Conservation (phyloP, 2,888 invertebrate genomes). For the Acanthosepion pharaonis region DNA sequence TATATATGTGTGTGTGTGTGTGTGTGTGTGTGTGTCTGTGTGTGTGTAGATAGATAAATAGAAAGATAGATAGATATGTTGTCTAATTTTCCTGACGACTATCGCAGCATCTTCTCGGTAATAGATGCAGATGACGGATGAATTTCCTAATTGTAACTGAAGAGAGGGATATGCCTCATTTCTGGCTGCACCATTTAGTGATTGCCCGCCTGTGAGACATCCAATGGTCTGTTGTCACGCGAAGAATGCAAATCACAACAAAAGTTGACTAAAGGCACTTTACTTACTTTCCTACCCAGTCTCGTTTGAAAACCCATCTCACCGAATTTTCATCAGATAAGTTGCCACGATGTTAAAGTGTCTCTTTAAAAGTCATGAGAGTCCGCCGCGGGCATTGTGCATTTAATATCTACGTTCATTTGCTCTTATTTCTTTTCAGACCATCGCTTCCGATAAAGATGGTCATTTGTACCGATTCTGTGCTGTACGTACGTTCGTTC, state of each 20-base stretch:
- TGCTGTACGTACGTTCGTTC: too few relatives aligned
- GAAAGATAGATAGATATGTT: not conserved
- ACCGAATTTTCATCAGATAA: constrained; percentile 18
- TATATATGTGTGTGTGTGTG: too few relatives aligned
- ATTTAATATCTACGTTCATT: not conserved
- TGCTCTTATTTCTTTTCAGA: not conserved
- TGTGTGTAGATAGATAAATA: not conserved
- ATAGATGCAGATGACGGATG: not conserved
- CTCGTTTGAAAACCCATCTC: not conserved
- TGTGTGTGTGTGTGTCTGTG: too few relatives aligned
- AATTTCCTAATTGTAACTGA: not conserved
- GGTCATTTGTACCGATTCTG: not conserved
- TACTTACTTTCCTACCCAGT: not conserved
- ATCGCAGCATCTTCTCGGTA: not conserved
- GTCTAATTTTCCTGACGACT: not conserved
- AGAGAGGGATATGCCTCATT: not conserved
- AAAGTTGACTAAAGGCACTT: not conserved
- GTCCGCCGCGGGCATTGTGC: not conserved
- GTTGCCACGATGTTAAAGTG: not conserved
- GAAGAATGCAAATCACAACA: constrained; percentile 1
- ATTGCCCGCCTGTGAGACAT: not conserved
- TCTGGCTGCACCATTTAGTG: not conserved
- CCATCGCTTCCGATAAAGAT: constrained; percentile 20
- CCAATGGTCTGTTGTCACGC: not conserved
- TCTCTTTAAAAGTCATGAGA: not conserved